Evolutionary conservation across 2,113 vertebrate species (phyloP).

Genomic region (Lonchura striata): DNA sequence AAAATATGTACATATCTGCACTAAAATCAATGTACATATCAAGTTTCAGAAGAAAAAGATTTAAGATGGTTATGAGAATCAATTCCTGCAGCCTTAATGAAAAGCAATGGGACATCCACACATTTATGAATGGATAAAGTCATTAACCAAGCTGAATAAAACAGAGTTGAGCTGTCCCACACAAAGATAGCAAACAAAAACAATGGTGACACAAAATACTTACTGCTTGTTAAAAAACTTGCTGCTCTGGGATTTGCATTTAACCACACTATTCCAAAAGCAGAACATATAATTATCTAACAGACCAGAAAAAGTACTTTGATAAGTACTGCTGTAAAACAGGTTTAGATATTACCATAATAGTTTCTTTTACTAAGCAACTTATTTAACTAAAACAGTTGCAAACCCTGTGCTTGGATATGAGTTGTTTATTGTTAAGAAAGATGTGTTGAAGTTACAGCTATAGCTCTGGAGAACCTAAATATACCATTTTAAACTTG

Average conservation of each 20-base stretch:
- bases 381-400: background rate
- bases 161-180: background rate
- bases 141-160: background rate
- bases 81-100: background rate
- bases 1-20: background rate
- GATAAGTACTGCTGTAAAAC: constrained; percentile 10
- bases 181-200: background rate
- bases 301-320: background rate
- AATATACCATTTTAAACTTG: background rate
- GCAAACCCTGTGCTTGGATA: background rate
- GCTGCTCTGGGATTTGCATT: background rate
- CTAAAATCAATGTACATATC: background rate
- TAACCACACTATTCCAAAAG: background rate
- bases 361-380: background rate
- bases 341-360: constrained; percentile 16
- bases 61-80: background rate
- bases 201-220: background rate
- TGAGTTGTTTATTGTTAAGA: background rate
- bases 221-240: background rate
- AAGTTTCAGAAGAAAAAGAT: background rate
- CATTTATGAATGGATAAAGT: background rate
- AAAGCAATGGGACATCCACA: background rate
- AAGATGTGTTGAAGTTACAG: background rate
- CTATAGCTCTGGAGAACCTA: background rate
- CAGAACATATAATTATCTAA: background rate